Evolutionary conservation across 37 sponge, comb jelly and placozoan genomes (phyloP), one percentile per base, ranked within the genome.

Genomic region (Chondrosia reniformis): DNA sequence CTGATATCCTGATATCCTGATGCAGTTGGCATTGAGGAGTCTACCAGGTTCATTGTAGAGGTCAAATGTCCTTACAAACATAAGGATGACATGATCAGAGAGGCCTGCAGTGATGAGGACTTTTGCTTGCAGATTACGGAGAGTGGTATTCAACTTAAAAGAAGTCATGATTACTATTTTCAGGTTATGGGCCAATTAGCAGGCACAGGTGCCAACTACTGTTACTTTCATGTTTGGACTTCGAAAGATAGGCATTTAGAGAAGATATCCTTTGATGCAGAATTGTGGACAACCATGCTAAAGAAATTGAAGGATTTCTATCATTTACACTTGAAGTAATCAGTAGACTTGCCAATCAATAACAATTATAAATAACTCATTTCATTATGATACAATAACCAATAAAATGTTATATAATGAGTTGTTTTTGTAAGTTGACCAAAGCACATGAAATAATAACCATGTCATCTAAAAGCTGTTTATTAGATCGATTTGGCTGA

Each of bases 391-490:
- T n/a, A n/a, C n/a, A n/a, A n/a, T n/a, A n/a, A n/a, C n/a, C n/a
- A n/a, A n/a, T n/a, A n/a, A n/a, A n/a, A n/a, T n/a, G n/a, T n/a
- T n/a, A n/a, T n/a, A n/a, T 82, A 17, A 82, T 82, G 15, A 82
- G 75, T 37, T 38, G 19, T 56, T 42, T 44, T 46, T 82, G 75
- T 28, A 82, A 61, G 37, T 82, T 82, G 40, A 63, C 37, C 46
- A 82, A 45, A 40, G 76, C 75, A 73, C 58, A 69, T 33, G 76
- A 75, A 45, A 82, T 75, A 30, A 82, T 61, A 38, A 82, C 34
- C 59, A 76, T 82, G 76, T 82, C 76, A 75, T 82, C 83, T 76
- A 82, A 41, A 28, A 82, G 55, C 37, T 54, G 17, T 33, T 75
- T 73, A 45, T 72, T 73, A 10, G 37, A 33, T 27, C 57, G 71